A percentile compares a stretch with the other conserved stretches of the same genome.
Conservation (phyloP, 1,140 invertebrate species). For the Paraescarpia echinospica region DNA sequence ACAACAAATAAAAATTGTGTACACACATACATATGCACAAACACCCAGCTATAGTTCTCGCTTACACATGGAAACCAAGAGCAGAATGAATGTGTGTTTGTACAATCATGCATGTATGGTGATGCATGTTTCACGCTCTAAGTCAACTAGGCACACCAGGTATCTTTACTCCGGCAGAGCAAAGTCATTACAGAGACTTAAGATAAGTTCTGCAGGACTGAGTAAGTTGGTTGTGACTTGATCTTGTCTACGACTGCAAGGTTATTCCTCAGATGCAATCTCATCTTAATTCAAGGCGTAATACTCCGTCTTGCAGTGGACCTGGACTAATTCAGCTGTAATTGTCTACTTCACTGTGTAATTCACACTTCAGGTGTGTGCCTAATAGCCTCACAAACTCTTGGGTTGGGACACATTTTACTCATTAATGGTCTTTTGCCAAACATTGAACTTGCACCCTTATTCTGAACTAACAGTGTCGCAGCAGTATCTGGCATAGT, state of each 20-base stretch:
- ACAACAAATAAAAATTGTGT: background rate
- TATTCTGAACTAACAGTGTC: background rate
- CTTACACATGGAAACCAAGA: too few relatives aligned
- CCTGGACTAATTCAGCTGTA: background rate
- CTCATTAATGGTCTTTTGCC: background rate
- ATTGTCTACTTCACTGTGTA: background rate
- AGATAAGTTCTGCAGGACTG: background rate
- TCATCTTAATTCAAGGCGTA: background rate
- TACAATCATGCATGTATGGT: background rate
- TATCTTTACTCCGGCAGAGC: background rate
- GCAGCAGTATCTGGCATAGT: background rate
- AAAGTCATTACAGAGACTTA: background rate
- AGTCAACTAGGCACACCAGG: background rate
- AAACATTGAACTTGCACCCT: background rate
- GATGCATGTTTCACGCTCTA: background rate
- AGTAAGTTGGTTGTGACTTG: too few relatives aligned
- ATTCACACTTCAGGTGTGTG: background rate
- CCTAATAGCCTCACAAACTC: background rate
- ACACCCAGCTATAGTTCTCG: too few relatives aligned
- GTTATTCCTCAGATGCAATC: background rate
- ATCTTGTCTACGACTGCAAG: background rate
- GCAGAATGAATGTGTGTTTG: background rate
- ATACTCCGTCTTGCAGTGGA: background rate
- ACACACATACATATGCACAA: too few relatives aligned
- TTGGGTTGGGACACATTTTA: background rate